These are phyloP conservation scores for Fabriciana adippe DNA, from an alignment of 2,888 invertebrate genomes.

Conservation along the genomic window DNA sequence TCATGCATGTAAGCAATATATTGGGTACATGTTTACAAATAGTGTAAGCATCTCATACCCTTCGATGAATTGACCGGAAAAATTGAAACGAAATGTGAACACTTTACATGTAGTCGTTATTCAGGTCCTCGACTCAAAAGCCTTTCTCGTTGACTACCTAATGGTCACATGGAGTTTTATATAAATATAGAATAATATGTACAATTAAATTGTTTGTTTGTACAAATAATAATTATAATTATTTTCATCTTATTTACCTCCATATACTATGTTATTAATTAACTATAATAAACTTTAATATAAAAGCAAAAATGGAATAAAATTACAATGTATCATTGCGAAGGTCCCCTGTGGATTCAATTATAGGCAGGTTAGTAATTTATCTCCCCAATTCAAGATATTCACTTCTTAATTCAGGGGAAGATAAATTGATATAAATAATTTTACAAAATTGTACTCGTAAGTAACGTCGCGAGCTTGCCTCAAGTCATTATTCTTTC, in stretches of 20 bases:
- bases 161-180: neutral
- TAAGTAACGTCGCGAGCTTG: constrained; percentile 44
- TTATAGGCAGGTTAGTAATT: constrained; percentile 17
- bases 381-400: constrained; percentile 10
- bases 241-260: neutral
- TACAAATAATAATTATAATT: neutral
- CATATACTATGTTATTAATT: neutral
- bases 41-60: too few species aligned
- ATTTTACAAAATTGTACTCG: constrained; percentile 22
- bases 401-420: constrained; percentile 19
- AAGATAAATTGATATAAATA: constrained; percentile 26
- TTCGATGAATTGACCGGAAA: neutral
- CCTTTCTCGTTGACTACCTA: neutral
- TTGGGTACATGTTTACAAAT: too few species aligned
- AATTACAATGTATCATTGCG: constrained; percentile 10
- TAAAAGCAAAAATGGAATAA: neutral
- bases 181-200: neutral
- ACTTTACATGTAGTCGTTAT: constrained; percentile 1
- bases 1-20: too few species aligned
- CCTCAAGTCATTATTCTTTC: constrained; percentile 68
- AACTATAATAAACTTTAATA: neutral
- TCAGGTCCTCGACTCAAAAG: neutral
- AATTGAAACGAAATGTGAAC: constrained; percentile 15
- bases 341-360: neutral
- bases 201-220: neutral